Evolutionary conservation across 37 sponge, comb jelly and placozoan genomes (phyloP).

Genomic region (Chondrilla cf. caribensis): DNA sequence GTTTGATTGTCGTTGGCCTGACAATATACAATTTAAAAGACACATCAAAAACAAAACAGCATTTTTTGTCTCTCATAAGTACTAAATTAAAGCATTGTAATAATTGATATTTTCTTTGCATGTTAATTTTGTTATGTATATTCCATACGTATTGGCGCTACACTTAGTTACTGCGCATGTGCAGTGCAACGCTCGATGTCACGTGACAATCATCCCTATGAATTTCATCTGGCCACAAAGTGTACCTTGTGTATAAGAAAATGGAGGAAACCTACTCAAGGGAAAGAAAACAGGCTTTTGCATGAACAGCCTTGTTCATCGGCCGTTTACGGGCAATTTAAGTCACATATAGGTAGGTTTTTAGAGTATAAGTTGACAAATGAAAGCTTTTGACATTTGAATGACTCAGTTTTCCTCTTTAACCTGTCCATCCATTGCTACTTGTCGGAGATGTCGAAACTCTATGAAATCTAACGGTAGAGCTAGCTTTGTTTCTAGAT

Average conservation of each 20-base stretch:
- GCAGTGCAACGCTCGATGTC: not conserved
- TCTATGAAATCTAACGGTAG: no score
- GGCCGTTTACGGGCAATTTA: conserved; percentile 3
- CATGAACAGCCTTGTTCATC: not conserved
- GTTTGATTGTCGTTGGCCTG: conserved; percentile 65
- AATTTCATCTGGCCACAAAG: conserved; percentile 31
- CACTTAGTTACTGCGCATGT: conserved; percentile 5
- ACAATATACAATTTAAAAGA: conserved; percentile 67
- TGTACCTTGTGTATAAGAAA: conserved; percentile 27
- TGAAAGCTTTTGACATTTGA: not conserved
- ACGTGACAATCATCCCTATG: conserved; percentile 13
- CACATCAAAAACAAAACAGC: conserved; percentile 20
- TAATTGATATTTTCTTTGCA: no score
- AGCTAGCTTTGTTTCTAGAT: no score
- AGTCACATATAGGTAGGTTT: conserved; percentile 3
- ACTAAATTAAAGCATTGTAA: no score
- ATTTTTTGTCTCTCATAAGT: not conserved
- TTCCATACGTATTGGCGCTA: no score
- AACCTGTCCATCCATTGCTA: no score
- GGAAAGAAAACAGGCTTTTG: conserved; percentile 16
- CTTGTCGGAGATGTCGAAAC: no score
- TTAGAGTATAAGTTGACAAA: not conserved
- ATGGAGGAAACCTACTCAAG: conserved; percentile 16
- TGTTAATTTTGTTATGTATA: no score
- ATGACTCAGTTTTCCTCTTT: not conserved